These are phyloP conservation scores for Alethe castanea DNA, from an alignment of 2,113 vertebrate species.

Conservation along the genomic window DNA sequence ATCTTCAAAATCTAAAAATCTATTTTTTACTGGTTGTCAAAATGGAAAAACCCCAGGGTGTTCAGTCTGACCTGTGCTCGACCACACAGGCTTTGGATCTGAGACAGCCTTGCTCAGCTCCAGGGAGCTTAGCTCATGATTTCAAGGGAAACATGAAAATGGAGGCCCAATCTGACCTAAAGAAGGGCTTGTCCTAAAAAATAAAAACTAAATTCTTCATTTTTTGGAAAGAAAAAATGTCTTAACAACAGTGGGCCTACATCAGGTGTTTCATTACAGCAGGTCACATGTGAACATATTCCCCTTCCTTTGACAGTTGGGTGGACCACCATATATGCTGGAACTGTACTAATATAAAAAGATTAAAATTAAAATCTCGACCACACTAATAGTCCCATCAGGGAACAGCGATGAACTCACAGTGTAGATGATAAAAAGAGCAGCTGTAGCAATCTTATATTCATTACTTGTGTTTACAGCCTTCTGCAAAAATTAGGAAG, in stretches of 20 bases:
- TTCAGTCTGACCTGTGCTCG: not conserved
- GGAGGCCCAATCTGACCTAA: not conserved
- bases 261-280: not conserved
- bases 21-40: not conserved
- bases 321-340: not conserved
- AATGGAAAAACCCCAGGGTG: not conserved
- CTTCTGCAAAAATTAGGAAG: conserved; percentile 14
- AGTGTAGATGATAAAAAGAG: conserved; percentile 45
- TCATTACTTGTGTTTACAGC: conserved; percentile 42
- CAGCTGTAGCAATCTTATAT: conserved; percentile 53
- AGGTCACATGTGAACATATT: not conserved
- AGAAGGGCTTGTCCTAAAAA: not conserved
- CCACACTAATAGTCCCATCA: not conserved
- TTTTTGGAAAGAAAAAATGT: not conserved
- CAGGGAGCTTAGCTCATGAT: not conserved
- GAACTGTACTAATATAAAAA: not conserved
- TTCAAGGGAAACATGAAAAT: not conserved
- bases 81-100: conserved; percentile 26
- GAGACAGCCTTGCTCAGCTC: not conserved
- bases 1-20: not conserved
- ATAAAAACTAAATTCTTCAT: not conserved
- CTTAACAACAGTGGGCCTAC: rapidly evolving
- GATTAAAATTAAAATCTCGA: not conserved
- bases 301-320: not conserved
- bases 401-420: conserved; percentile 26